Percentiles rank a stretch among this genome's conserved stretches.
These are phyloP conservation scores for Sciurus niger DNA, from an alignment of 2,113 vertebrate genomes.

Conservation along the genomic window DNA sequence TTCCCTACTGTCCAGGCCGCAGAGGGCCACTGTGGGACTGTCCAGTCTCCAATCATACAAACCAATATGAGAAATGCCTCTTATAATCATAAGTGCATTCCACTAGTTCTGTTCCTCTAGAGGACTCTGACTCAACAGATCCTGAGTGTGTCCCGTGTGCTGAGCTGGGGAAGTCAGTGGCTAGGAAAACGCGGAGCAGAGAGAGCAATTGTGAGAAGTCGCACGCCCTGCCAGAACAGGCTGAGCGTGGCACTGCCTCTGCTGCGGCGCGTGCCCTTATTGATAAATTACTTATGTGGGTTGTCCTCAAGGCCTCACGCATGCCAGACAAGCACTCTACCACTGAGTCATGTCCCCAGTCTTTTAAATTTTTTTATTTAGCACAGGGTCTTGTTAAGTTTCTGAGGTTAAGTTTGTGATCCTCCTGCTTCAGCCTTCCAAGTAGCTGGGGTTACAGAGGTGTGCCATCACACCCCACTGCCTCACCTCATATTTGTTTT, in stretches of 20 bases:
- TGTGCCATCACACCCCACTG: background rate
- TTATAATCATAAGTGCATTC: background rate
- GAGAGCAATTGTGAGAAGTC: background rate
- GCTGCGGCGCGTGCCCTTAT: background rate
- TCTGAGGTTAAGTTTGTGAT: background rate
- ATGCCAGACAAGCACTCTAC: background rate
- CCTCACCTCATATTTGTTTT: background rate
- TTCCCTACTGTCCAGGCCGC: background rate
- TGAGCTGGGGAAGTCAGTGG: fast-evolving
- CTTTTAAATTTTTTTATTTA: too few species aligned
- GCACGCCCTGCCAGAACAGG: fast-evolving
- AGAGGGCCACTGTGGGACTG: too few species aligned
- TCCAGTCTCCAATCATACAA: too few species aligned
- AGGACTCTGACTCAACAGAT: background rate
- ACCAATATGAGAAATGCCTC: background rate
- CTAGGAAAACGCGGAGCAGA: too few species aligned
- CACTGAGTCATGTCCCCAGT: background rate
- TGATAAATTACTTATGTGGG: background rate
- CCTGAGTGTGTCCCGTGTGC: fast-evolving
- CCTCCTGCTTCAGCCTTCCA: background rate
- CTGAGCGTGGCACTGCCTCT: background rate
- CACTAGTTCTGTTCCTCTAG: background rate
- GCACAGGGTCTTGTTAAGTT: background rate
- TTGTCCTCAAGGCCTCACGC: background rate
- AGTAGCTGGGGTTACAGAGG: background rate